phyloP scores from a whole-genome alignment of 2,113 vertebrate species.

The Casuarius casuarius region DNA sequence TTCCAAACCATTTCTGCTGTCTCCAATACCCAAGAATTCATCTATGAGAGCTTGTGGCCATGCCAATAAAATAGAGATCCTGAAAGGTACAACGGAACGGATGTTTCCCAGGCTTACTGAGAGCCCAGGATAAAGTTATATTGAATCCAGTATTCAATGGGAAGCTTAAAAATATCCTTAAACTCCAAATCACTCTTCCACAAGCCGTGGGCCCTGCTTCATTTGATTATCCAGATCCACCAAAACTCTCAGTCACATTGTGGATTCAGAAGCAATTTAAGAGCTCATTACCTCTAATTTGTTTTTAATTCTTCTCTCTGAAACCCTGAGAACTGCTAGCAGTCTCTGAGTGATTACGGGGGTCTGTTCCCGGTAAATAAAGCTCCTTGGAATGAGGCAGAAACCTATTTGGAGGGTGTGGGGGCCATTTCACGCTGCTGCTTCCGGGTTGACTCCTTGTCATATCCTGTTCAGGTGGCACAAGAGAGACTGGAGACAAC shows the following conservation, averaged over 20 bases:
- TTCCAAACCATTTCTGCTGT: not conserved
- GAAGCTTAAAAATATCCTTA: not conserved
- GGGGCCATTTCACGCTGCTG: not conserved
- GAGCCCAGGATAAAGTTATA: not conserved
- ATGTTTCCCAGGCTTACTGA: not conserved
- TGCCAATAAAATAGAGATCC: not conserved
- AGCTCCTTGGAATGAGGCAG: not conserved
- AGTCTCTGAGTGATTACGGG: not conserved
- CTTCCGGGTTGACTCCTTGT: not conserved
- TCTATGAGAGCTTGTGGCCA: not conserved
- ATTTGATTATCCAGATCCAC: slow-evolving; percentile 33
- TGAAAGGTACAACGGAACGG: not conserved
- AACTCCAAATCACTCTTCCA: not conserved
- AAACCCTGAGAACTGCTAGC: not conserved
- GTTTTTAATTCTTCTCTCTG: slow-evolving; percentile 61
- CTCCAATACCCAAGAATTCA: not conserved
- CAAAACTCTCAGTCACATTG: slow-evolving; percentile 13
- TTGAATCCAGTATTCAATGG: not conserved
- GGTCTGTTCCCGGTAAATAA: not conserved
- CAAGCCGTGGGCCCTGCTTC: not conserved
- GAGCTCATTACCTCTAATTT: slow-evolving; percentile 63
- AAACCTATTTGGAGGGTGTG: not conserved
- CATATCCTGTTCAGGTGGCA: not conserved
- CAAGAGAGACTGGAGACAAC: not conserved
- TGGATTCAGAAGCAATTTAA: slow-evolving; percentile 55